phyloP scores from a whole-genome alignment of 2,113 vertebrate genomes.

The Dascyllus trimaculatus region DNA sequence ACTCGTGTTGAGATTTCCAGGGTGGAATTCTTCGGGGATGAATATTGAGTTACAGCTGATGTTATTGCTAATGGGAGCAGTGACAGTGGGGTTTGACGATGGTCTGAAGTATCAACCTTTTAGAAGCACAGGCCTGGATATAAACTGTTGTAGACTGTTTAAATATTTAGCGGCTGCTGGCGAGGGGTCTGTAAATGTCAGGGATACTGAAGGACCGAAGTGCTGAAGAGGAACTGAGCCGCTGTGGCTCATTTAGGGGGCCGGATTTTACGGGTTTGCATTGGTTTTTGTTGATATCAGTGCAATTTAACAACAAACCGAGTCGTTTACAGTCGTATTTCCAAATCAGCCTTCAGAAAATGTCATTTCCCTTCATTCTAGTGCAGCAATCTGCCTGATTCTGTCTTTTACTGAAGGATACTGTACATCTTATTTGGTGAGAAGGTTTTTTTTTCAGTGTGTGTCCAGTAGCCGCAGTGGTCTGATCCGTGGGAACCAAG shows the following conservation, averaged over 20 bases:
- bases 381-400: not conserved
- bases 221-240: not conserved
- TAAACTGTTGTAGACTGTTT: slow-evolving; percentile 31
- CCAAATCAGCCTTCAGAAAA: no score
- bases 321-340: no score
- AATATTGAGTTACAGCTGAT: not conserved
- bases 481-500: slow-evolving; percentile 20
- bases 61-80: slow-evolving; percentile 18
- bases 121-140: slow-evolving; percentile 12
- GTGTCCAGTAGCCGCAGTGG: not conserved
- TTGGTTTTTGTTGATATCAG: not conserved
- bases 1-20: not conserved
- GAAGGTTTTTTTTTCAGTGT: not conserved
- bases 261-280: not conserved
- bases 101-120: slow-evolving; percentile 7
- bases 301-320: not conserved
- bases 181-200: slow-evolving; percentile 24
- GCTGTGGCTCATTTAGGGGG: not conserved
- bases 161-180: slow-evolving; percentile 7
- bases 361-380: not conserved
- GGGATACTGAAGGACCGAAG: not conserved
- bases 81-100: not conserved
- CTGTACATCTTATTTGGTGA: not conserved
- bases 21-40: not conserved
- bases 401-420: not conserved